Base-by-base conservation (phyloP, 2,888 invertebrate species). In the Diarsia dahlii region DNA sequence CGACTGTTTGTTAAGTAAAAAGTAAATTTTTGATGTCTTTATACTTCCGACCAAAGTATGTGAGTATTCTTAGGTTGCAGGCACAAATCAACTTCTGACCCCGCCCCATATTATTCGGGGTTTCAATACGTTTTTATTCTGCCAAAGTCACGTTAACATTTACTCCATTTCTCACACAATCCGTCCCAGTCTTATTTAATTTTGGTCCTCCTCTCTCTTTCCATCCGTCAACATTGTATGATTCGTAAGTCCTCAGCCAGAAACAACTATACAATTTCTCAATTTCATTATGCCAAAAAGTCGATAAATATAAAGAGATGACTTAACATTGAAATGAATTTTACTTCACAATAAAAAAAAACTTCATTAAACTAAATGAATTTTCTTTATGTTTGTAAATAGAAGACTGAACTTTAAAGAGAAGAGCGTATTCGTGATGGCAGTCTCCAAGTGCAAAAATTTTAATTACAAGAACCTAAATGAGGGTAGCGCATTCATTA, bases 401-500 rank as follows among this genome's bases (percentile, higher is more conserved):
- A 64, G n/a, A 69, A n/a, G 58, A 6, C 34, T 68, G 23, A 68
- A 74, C 67, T 65, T 56, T 15, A 70, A 78, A 76, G 48, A 71
- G 67, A 68, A 45, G 62, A 58, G 65, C 56, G 71, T 71, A 65
- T 63, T 78, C 74, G 62, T 74, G 65, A 78, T 66, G 74, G 71
- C 75, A 77, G 73, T 67, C 80, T 76, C n/a, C 28, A 73, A 83
- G 81, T 79, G 77, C 79, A 73, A 83, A 83, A 74, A 56, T 68
- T 76, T 81, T 85, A 84, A 85, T 85, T 86, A 85, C 76, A 70
- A 56, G 50, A 50, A 62, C 64, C 74, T 85, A 83, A 83, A 81
- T 74, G 78, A 81, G 62, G 75, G 80, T 76, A 73, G 71, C 70
- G 70, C 77, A 76, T 82, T 84, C 80, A 82, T 86, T 86, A 80